Percentiles rank a stretch among this genome's conserved stretches.
Evolutionary conservation across 2,888 invertebrate species (phyloP).

Genomic region (Beris morrisii): DNA sequence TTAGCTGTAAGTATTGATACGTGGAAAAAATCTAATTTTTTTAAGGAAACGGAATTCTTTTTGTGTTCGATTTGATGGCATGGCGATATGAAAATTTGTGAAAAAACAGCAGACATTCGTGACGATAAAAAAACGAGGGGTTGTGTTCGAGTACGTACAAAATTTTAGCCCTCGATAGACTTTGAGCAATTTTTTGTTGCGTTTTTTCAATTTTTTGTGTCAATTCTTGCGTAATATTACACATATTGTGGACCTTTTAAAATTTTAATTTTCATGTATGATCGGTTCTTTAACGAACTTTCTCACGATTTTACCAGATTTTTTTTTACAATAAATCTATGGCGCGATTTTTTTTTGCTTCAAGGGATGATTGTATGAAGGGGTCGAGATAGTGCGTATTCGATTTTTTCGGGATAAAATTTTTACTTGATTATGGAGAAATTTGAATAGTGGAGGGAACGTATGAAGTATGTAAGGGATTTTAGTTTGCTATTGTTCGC

Average conservation of each 20-base stretch:
- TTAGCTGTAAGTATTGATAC: too few relatives aligned
- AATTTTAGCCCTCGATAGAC: constrained; percentile 6
- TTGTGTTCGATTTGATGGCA: constrained; percentile 12
- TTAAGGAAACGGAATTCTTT: constrained; percentile 18
- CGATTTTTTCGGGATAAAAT: neutral
- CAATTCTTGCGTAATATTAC: constrained; percentile 29
- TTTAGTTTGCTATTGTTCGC: constrained; percentile 18
- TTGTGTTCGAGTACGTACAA: constrained; percentile 21
- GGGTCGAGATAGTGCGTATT: constrained; percentile 16
- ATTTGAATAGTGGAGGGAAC: constrained; percentile 21
- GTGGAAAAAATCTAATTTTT: constrained; percentile 5
- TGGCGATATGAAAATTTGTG: constrained; percentile 12
- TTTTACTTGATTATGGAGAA: constrained; percentile 27
- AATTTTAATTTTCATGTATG: constrained; percentile 23
- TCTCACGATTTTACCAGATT: constrained; percentile 25
- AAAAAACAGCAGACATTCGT: constrained; percentile 8
- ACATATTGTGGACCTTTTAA: constrained; percentile 15
- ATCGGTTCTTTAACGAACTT: constrained; percentile 30
- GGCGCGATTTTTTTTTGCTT: constrained; percentile 25
- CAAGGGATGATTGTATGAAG: constrained; percentile 32
- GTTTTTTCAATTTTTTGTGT: constrained; percentile 22
- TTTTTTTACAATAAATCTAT: constrained; percentile 18
- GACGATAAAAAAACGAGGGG: constrained; percentile 13
- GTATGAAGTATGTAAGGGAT: constrained; percentile 1
- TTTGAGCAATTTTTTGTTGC: constrained; percentile 6